Percentiles rank a stretch among this genome's conserved stretches.
These are phyloP conservation scores for Morus bassanus DNA, from an alignment of 2,797 vertebrate species.

Conservation along the genomic window DNA sequence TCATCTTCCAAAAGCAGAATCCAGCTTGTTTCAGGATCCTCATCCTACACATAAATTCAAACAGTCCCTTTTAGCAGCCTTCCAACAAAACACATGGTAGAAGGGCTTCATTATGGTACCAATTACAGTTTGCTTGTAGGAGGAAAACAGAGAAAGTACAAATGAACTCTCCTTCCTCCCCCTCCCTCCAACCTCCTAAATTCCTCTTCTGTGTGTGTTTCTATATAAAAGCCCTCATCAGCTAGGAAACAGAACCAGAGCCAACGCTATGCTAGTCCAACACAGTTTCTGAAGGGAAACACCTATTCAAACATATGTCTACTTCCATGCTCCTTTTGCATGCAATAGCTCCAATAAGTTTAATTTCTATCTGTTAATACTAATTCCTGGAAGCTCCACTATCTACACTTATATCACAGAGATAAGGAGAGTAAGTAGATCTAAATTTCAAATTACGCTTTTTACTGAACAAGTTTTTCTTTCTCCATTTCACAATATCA, in stretches of 20 bases:
- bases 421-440: background rate
- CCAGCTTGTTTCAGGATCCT: constrained; percentile 95
- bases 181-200: background rate
- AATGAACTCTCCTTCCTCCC: background rate
- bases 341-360: background rate
- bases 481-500: background rate
- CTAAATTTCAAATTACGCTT: background rate
- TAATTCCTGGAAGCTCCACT: background rate
- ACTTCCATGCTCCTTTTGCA: background rate
- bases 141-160: background rate
- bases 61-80: background rate
- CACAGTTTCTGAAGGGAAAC: background rate
- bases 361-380: background rate
- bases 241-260: background rate
- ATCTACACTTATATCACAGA: background rate
- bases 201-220: background rate
- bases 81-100: background rate
- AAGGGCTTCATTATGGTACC: background rate
- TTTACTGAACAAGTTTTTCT: background rate
- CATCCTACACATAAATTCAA: constrained; percentile 79
- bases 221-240: background rate
- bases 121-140: background rate
- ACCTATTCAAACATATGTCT: background rate
- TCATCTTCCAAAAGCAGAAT: constrained; percentile 93
- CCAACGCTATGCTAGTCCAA: background rate